These are phyloP conservation scores for Ctena decussata DNA, from an alignment of 2,888 invertebrate genomes.

Conservation along the genomic window DNA sequence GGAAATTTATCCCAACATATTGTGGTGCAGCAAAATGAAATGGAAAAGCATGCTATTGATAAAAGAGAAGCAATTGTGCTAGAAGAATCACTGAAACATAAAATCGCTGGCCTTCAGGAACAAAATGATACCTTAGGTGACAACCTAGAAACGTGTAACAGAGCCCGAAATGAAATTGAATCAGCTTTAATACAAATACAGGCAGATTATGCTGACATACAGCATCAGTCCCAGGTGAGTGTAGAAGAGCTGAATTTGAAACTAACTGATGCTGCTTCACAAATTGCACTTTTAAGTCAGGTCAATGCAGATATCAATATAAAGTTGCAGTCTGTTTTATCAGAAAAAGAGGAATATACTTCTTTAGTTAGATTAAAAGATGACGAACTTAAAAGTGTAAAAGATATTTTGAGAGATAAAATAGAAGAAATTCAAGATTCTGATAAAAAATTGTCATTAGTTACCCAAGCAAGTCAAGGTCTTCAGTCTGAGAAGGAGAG, in stretches of 20 bases:
- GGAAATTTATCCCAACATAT: background rate
- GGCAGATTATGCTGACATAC: background rate
- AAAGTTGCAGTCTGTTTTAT: slow-evolving; percentile 54
- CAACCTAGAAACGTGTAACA: slow-evolving; percentile 16
- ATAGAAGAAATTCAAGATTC: slow-evolving; percentile 42
- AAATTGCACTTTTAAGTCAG: background rate
- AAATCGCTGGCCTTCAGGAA: background rate
- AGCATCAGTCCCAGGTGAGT: background rate
- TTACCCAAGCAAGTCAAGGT: slow-evolving; percentile 48
- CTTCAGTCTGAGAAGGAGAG: slow-evolving; percentile 51
- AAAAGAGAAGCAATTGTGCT: background rate
- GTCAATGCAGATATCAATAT: background rate
- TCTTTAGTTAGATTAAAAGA: slow-evolving; percentile 41
- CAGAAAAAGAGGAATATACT: slow-evolving; percentile 42
- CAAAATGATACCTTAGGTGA: background rate
- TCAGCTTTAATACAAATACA: background rate
- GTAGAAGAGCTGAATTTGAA: slow-evolving; percentile 27
- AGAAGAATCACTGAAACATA: background rate
- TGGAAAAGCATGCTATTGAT: background rate
- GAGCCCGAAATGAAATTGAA: slow-evolving; percentile 6
- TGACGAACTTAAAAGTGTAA: slow-evolving; percentile 44
- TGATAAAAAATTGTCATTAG: slow-evolving; percentile 36
- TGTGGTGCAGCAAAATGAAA: background rate
- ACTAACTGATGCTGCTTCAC: background rate
- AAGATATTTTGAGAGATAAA: slow-evolving; percentile 53